Base-by-base conservation (phyloP, 2,113 vertebrate species). In the Forbesichthys agassizii region DNA sequence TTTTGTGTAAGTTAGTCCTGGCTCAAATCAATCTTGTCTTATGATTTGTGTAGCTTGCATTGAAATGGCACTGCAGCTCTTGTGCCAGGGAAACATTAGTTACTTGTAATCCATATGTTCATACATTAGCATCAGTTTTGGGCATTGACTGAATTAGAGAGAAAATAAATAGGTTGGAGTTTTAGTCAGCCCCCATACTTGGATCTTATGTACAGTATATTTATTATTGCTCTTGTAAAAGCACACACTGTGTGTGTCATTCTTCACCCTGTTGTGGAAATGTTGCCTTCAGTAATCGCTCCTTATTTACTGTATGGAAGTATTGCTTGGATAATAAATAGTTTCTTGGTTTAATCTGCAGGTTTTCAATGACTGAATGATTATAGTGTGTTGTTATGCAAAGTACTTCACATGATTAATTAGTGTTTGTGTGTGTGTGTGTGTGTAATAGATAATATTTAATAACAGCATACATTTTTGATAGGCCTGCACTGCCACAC, bases 261-360 rank as follows among this genome's bases (percentile, higher is more conserved):
- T 80, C 59, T 57, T 56, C 62, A 75, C 73, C 68, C 58, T 75
- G 69, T 64, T 73, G 75, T 76, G 48, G 57, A 67, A 61, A 66
- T 64, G 51, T 81, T 80, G 62, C 74, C 68, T 75, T 84, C 66
- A 61, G 60, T 79, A 79, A 63, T 68, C 76, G 64, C 73, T 80
- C 69, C 56, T 73, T 73, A 68, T 74, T 52, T 82, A 78, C 68
- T 79, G 82, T 84, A 72, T 75, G 61, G 56, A 76, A 71, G 33
- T 65, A 58, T 77, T 73, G 81, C 80, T 81, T 86, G 82, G 81
- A 88, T 69, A 88, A 88, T 88, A 89, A 89, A 88, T 77, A 55
- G 60, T 74, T 81, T 72, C 78, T 83, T 85, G 80, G 42, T 56
- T 77, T 78, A 65, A 71, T 75, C 66, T 18, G 48, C 51, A 33